Conservation (phyloP, 2,113 vertebrate genomes). For the Tichodroma muraria region DNA sequence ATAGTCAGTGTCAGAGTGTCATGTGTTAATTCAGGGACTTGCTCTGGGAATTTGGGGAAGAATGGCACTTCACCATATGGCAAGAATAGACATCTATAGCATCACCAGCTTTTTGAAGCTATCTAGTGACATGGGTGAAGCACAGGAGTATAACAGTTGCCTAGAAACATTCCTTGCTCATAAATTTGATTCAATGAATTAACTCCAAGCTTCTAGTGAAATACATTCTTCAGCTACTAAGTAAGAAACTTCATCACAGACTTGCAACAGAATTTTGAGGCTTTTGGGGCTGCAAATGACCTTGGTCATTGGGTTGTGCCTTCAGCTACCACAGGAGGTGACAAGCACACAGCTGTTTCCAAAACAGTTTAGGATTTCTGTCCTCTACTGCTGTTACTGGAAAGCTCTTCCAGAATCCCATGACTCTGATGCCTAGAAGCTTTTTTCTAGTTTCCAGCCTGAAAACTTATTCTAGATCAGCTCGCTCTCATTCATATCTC, state of each 20-base stretch:
- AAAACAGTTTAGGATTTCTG: conserved; percentile 22
- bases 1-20: neutral
- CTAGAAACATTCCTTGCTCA: conserved; percentile 29
- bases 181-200: neutral
- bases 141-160: conserved; percentile 21
- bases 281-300: neutral
- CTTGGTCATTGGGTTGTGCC: neutral
- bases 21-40: neutral
- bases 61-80: conserved; percentile 13
- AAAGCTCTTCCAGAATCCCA: conserved; percentile 32
- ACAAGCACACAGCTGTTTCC: neutral
- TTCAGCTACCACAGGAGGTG: neutral
- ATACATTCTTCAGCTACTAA: neutral
- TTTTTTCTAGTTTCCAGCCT: neutral
- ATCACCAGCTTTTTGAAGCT: neutral
- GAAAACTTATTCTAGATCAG: neutral
- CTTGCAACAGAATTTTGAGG: neutral
- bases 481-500: neutral
- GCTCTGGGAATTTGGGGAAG: neutral
- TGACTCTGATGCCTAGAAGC: neutral
- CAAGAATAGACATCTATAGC: neutral
- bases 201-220: neutral
- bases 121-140: conserved; percentile 20
- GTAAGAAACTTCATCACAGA: neutral
- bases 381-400: conserved; percentile 6